Evolutionary conservation across 2,113 vertebrate species (phyloP).

Genomic region (Australoheros scitulus): DNA sequence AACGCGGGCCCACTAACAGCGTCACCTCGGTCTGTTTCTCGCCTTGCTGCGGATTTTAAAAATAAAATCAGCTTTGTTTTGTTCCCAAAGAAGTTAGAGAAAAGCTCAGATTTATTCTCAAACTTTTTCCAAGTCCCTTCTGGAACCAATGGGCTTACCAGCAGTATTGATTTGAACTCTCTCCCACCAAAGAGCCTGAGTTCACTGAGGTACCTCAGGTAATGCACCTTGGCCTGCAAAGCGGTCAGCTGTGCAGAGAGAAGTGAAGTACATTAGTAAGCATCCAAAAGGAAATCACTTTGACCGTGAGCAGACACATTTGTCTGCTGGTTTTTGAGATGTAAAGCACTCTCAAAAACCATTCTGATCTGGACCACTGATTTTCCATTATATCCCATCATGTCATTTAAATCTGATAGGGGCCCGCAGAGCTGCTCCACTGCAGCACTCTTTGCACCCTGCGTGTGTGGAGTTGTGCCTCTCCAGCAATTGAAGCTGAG

Average conservation of each 20-base stretch:
- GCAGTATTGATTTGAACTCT: constrained; percentile 91
- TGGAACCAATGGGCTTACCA: constrained; percentile 81
- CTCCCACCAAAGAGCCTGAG: constrained; percentile 92
- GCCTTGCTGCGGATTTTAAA: constrained; percentile 82
- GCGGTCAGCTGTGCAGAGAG: constrained; percentile 86
- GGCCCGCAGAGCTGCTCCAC: constrained; percentile 12
- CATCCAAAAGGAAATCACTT: constrained; percentile 21
- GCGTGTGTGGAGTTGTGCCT: neutral
- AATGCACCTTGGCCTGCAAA: constrained; percentile 97
- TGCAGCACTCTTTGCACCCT: constrained; percentile 4
- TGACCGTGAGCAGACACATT: constrained; percentile 9
- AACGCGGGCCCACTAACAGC: constrained; percentile 91
- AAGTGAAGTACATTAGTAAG: constrained; percentile 19
- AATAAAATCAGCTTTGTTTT: neutral
- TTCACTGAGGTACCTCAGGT: constrained; percentile 97
- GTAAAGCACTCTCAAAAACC: constrained; percentile 28
- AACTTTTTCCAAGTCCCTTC: neutral
- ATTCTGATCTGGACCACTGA: constrained; percentile 47
- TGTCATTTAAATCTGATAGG: constrained; percentile 47
- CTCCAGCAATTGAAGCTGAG: neutral
- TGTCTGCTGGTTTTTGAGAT: constrained; percentile 37
- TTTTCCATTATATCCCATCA: constrained; percentile 57
- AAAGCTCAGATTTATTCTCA: neutral
- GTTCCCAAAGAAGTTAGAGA: neutral
- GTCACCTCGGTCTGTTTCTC: constrained; percentile 94